These are phyloP conservation scores for Dicranocentrus wangi DNA, from an alignment of 2,888 invertebrate species.

Conservation along the genomic window DNA sequence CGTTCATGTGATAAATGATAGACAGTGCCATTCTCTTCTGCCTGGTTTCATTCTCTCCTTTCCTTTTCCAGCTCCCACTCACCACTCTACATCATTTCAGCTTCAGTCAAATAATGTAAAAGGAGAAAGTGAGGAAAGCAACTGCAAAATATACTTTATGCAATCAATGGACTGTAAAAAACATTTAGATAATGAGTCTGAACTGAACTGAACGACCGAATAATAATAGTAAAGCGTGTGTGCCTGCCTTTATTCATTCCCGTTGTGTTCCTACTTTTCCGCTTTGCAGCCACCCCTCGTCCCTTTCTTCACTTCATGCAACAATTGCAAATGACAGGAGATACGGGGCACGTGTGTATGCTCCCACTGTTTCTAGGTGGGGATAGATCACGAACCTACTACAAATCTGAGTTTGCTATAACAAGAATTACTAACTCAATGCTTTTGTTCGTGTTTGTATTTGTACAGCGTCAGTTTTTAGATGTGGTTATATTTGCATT, in stretches of 20 bases:
- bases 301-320: not conserved
- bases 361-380: not conserved
- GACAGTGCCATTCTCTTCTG: too few species aligned
- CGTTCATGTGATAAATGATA: too few species aligned
- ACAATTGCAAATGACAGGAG: not conserved
- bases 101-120: too few species aligned
- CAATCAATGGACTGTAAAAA: conserved; percentile 54
- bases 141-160: not conserved
- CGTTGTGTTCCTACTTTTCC: not conserved
- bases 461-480: too few species aligned
- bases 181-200: conserved; percentile 54
- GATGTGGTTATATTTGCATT: not conserved
- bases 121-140: too few species aligned
- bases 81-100: too few species aligned
- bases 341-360: not conserved
- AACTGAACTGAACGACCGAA: not conserved
- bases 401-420: not conserved
- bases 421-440: not conserved
- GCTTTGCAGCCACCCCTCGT: too few species aligned
- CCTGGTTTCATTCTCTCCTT: too few species aligned
- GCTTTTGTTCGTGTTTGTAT: not conserved
- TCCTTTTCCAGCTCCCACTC: not conserved
- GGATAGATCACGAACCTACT: not conserved
- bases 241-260: not conserved
- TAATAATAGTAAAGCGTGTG: not conserved